Conservation (phyloP, 2,797 vertebrate genomes). For the Dendrocincla fuliginosa region DNA sequence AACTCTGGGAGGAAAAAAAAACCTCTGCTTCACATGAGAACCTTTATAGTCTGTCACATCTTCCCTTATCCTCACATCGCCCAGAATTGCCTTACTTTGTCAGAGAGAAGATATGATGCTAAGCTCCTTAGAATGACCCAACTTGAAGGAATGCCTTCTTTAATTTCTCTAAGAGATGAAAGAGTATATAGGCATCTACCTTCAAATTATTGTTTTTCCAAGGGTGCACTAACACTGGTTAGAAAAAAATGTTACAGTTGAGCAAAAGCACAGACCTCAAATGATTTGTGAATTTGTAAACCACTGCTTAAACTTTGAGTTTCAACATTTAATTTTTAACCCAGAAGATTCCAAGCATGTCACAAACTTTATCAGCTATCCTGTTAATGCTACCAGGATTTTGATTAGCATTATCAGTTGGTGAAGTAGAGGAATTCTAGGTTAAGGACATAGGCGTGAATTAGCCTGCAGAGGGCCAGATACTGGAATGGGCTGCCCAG, state of each 20-base stretch:
- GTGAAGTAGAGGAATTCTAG: not conserved
- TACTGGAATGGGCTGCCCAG: no score
- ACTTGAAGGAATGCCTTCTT: not conserved
- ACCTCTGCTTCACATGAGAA: slow-evolving; percentile 13
- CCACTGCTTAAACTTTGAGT: not conserved
- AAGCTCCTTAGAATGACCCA: not conserved
- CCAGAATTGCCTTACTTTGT: not conserved
- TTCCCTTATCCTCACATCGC: not conserved
- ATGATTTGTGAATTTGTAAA: not conserved
- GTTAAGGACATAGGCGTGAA: not conserved
- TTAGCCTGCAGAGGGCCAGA: not conserved
- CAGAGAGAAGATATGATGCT: not conserved
- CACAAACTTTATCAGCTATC: not conserved
- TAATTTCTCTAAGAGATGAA: not conserved
- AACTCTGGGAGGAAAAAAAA: not conserved
- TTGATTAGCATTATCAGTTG: not conserved
- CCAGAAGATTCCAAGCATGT: not conserved
- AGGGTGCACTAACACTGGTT: not conserved
- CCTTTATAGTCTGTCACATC: slow-evolving; percentile 1
- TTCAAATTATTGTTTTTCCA: not conserved
- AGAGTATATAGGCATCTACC: not conserved
- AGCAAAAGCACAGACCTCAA: not conserved
- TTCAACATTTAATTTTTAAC: not conserved
- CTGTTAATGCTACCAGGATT: not conserved
- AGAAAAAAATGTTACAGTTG: not conserved